Evolutionary conservation across 2,888 invertebrate species (phyloP).

Genomic region (Cephalotes varians): DNA sequence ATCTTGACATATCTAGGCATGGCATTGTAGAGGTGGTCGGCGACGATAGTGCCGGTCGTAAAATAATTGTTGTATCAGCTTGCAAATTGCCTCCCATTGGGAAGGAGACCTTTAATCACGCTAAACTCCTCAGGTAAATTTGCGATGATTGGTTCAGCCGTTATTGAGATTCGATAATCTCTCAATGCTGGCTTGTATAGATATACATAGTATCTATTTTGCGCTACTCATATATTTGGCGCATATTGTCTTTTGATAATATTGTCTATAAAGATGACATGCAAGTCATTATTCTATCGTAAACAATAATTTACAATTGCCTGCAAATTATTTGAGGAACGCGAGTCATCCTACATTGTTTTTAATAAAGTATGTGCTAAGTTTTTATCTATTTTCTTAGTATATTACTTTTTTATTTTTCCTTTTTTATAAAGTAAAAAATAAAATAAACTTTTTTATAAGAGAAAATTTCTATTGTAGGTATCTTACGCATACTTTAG

Average conservation of each 20-base stretch:
- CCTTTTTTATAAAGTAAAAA: conserved; percentile 15
- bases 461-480: conserved; percentile 86
- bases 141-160: too few species aligned
- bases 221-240: too few species aligned
- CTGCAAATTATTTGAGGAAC: not conserved
- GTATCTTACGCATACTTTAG: conserved; percentile 96
- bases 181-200: too few species aligned
- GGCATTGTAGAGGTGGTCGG: conserved; percentile 95
- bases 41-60: conserved; percentile 94
- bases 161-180: too few species aligned
- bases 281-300: not conserved
- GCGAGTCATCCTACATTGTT: not conserved
- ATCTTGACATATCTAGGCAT: conserved; percentile 90
- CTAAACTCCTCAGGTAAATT: conserved; percentile 89
- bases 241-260: too few species aligned
- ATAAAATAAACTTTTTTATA: conserved; percentile 8
- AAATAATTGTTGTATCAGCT: conserved; percentile 98
- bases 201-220: too few species aligned
- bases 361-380: not conserved
- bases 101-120: conserved; percentile 91
- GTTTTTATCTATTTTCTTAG: not conserved
- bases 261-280: not conserved
- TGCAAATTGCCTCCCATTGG: conserved; percentile 90
- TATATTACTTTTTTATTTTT: conserved; percentile 16
- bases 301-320: conserved; percentile 15